Evolutionary conservation across 1,140 invertebrate genomes (phyloP).

Genomic region (Trachymyrmex cornetzi): DNA sequence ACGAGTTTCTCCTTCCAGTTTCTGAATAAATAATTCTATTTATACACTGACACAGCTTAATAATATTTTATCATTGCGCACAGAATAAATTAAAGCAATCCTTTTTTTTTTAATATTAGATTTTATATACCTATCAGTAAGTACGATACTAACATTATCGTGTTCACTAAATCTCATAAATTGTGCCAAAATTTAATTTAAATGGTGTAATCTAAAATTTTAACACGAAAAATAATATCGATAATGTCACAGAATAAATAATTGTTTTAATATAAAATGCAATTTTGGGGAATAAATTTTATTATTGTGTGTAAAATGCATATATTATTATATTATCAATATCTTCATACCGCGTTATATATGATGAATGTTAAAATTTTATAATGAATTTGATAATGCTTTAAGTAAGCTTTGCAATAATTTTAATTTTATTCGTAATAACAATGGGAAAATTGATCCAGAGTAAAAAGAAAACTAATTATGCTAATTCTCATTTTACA

Average conservation of each 20-base stretch:
- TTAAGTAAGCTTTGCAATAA: neutral
- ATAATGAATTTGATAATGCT: neutral
- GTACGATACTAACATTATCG: neutral
- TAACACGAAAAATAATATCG: neutral
- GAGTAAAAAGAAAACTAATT: neutral
- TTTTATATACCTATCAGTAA: neutral
- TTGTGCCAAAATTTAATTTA: neutral
- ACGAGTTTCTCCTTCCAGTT: neutral
- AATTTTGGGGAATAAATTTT: neutral
- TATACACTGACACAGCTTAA: neutral
- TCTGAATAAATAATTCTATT: constrained; percentile 7
- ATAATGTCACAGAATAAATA: neutral
- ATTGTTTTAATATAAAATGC: neutral
- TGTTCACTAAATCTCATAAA: neutral
- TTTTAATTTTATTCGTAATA: constrained; percentile 20
- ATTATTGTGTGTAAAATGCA: neutral
- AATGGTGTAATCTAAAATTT: neutral
- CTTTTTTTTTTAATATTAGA: constrained; percentile 1
- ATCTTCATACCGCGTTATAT: neutral
- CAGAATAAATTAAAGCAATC: neutral
- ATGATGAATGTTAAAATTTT: neutral
- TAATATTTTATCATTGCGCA: neutral
- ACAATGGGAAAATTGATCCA: neutral
- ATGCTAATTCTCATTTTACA: constrained; percentile 4
- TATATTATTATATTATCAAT: neutral